Base-by-base conservation (phyloP, 2,888 invertebrate species). In the Standfussiana lucernea region DNA sequence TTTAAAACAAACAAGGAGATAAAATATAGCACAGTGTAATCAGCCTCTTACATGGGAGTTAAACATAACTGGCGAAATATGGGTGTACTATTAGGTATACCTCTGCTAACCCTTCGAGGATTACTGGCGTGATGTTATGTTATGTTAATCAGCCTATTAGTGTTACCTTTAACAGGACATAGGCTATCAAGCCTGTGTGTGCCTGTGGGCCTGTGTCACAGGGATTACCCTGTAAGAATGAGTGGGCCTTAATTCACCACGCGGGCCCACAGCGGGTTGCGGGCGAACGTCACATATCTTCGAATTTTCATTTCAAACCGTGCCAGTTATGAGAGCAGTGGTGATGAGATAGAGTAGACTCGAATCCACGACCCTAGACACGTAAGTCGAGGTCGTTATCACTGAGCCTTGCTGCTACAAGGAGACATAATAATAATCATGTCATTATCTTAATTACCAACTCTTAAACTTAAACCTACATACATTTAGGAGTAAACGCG, bases 401-500 rank as follows among this genome's bases (percentile, higher is more conserved):
- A 2, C 56, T 28, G 28, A 28, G 56, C 15, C 56, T 28, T 28
- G 15, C 7, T 56, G 28, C 56, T 13, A 56, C 7, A 6, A 56
- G 7, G 56, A 56, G 56, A n/a, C 13, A 6, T n/a, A 37, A 50
- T n/a, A 10, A n/a, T n/a, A 35, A 35, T 37, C n/a, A n/a, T n/a
- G n/a, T n/a, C n/a, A n/a, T 1, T 62, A 35, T 64, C 11, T 47
- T 35, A 61, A 64, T 42, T 15, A 45, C 8, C 13, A 35, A 35
- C 45, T 45, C 11, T 7, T 21, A 21, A 61, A 61, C 35, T 24
- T 21, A 24, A 75, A 37, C 37, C 18, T 37, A 45, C 11, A 37
- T 35, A 72, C 32, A 67, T 35, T 35, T 45, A 28, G 13, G 50
- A 70, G 40, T 53, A 42, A 47, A 80, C 47, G 42, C 28, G 35